phyloP scores from a whole-genome alignment of 92 coral and sea anemone genomes.

The Epizoanthus scotinus region DNA sequence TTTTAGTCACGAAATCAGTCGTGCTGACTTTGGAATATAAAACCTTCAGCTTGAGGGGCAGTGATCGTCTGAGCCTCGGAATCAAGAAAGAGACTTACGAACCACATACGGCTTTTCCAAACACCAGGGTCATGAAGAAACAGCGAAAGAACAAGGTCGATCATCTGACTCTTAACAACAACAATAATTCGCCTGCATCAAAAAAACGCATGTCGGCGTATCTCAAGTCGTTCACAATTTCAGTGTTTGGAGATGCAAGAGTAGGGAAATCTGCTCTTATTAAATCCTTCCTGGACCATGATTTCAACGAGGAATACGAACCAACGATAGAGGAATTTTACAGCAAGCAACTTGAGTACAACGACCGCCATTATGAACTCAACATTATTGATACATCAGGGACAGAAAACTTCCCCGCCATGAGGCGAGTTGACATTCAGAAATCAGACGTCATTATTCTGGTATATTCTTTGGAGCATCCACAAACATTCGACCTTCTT shows the following conservation, averaged over 20 bases:
- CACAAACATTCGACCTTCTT: slow-evolving; percentile 71
- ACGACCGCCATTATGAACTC: slow-evolving; percentile 77
- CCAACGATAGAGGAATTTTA: slow-evolving; percentile 85
- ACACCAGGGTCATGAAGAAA: slow-evolving; percentile 21
- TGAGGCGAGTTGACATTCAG: slow-evolving; percentile 80
- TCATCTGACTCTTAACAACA: not conserved
- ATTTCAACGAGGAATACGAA: slow-evolving; percentile 67
- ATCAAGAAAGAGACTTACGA: slow-evolving; percentile 8
- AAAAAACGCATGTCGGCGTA: slow-evolving; percentile 69
- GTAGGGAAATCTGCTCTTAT: slow-evolving; percentile 85
- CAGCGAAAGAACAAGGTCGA: slow-evolving; percentile 5
- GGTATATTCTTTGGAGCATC: slow-evolving; percentile 80
- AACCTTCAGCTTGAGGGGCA: slow-evolving; percentile 7
- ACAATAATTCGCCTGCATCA: not conserved
- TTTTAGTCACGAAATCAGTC: not conserved
- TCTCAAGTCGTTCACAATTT: slow-evolving; percentile 69
- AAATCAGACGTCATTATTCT: slow-evolving; percentile 80
- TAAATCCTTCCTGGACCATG: slow-evolving; percentile 66
- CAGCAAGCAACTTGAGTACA: slow-evolving; percentile 70
- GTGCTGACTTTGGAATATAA: slow-evolving; percentile 39
- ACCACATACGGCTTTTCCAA: not conserved
- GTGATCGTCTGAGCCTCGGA: slow-evolving; percentile 30
- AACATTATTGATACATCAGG: slow-evolving; percentile 91
- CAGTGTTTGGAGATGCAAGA: slow-evolving; percentile 78
- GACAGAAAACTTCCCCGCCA: slow-evolving; percentile 87